Evolutionary conservation across 1,140 invertebrate species (phyloP), one percentile per base, ranked within the genome.

Genomic region (Halesus radiatus): DNA sequence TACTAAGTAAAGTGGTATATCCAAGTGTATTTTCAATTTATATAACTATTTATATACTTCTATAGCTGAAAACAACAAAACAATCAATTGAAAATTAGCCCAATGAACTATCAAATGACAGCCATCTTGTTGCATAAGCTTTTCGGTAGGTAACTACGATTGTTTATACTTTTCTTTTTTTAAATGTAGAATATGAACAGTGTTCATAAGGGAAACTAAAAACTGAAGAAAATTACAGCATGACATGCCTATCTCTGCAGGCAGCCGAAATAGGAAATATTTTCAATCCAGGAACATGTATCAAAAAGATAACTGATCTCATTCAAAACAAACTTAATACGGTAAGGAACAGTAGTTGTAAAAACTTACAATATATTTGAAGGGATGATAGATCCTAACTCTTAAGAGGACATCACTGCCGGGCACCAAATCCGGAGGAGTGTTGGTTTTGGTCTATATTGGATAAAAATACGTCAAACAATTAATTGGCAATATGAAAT

Each of bases 301-400:
- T 54, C 53, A 4, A 54, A 8, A 54, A 20, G 4, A 54, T 54
- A 54, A 54, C 6, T 56, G 18, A 45, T 1, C 37, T 13, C 37
- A 45, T 56, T 56, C 5, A 22, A 18, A 56, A 6, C n/a, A 20
- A n/a, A 4, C 7, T 56, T 0, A n/a, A 70, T 70, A 50, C 16
- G 18, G 32, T 13, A 37, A 18, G n/a, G 15, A 13, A 10, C 32
- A 70, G 0, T 23, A 50, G 66, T 6, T n/a, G n/a, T n/a, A 2
- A 22, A 52, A n/a, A 79, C 52, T 73, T 79, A 79, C 68, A n/a
- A 50, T 8, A 22, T 79, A 20, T n/a, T 66, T 29, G 18, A 75
- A 80, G 20, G 90, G 90, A 29, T 88, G 76, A 79, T 91, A 91
- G 15, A 90, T 60, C 16, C 89, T 86, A 7, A 91, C 84, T 20